phyloP scores from a whole-genome alignment of 30 jellyfish, hydroid and myxozoan species.

The Turritopsis dohrnii region DNA sequence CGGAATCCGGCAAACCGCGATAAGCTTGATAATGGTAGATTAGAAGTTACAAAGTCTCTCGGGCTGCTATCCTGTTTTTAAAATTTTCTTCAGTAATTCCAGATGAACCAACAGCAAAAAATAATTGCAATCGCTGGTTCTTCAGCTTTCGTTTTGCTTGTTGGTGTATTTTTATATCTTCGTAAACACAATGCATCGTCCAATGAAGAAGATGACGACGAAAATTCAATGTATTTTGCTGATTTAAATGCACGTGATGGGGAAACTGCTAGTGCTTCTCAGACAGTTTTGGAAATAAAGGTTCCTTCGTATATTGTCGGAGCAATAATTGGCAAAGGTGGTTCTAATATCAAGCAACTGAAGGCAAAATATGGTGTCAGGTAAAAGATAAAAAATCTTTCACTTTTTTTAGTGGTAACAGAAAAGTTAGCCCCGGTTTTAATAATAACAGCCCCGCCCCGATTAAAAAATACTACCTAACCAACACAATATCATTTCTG shows the following conservation, averaged over 20 bases:
- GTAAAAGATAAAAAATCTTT: constrained; percentile 15
- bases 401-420: neutral
- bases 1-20: too few species aligned
- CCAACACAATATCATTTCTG: too few species aligned
- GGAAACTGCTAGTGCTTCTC: constrained; percentile 54
- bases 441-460: too few species aligned
- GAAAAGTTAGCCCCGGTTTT: too few species aligned
- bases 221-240: constrained; percentile 32
- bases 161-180: constrained; percentile 20
- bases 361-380: constrained; percentile 70
- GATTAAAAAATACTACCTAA: too few species aligned
- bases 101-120: constrained; percentile 56
- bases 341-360: constrained; percentile 55
- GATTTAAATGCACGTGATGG: constrained; percentile 57
- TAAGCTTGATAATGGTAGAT: too few species aligned
- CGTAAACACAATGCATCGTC: constrained; percentile 18
- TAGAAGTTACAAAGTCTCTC: too few species aligned
- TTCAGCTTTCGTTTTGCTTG: constrained; percentile 51
- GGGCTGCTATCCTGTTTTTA: neutral
- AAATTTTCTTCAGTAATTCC: neutral
- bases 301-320: constrained; percentile 81
- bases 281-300: constrained; percentile 29
- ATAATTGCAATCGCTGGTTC: constrained; percentile 52
- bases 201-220: constrained; percentile 30
- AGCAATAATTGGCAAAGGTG: constrained; percentile 73